These are phyloP conservation scores for Ptychobarbus kaznakovi DNA, from an alignment of 2,797 vertebrate genomes.

Conservation along the genomic window DNA sequence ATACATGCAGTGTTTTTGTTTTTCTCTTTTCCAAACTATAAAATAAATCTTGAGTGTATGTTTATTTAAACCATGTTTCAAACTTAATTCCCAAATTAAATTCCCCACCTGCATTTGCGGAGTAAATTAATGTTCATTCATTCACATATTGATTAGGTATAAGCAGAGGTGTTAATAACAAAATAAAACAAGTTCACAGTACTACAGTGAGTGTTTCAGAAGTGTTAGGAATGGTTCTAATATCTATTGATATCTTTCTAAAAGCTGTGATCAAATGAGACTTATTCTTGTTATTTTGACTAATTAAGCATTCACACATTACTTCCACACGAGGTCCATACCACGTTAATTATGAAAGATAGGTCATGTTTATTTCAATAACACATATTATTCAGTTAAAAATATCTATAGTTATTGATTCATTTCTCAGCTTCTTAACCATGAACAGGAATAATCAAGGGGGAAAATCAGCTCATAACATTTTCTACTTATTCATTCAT, in stretches of 20 bases:
- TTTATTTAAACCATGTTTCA: neutral
- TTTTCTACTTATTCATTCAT: no score
- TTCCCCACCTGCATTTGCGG: neutral
- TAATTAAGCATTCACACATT: neutral
- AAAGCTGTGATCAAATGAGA: neutral
- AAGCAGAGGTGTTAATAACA: neutral
- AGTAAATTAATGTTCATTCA: neutral
- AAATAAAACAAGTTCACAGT: neutral
- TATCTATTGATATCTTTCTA: neutral
- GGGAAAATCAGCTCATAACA: no score
- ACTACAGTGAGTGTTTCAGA: neutral
- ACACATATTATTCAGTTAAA: neutral
- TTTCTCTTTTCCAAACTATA: neutral
- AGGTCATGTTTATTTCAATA: neutral
- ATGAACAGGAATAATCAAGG: no score
- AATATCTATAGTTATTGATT: no score
- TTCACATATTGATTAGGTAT: neutral
- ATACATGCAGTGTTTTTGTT: neutral
- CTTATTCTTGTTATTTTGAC: neutral
- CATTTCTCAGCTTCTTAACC: no score
- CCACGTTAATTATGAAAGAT: neutral
- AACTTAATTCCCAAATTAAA: slow-evolving; percentile 9
- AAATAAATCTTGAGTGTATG: neutral
- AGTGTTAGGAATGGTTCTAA: neutral
- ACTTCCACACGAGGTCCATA: neutral